These are phyloP conservation scores for Pheosia gnoma DNA, from an alignment of 2,888 invertebrate species.

Conservation along the genomic window DNA sequence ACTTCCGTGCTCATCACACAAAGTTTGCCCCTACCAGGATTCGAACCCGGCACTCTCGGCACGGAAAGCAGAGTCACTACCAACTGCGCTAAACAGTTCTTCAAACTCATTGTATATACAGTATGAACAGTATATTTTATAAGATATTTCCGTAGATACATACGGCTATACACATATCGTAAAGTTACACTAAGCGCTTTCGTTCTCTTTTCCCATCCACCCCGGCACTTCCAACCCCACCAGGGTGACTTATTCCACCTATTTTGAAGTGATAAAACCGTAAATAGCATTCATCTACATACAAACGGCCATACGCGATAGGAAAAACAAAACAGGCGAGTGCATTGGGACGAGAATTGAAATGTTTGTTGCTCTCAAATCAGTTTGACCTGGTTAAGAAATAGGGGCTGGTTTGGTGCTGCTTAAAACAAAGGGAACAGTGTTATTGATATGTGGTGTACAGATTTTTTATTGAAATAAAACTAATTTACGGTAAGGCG, in stretches of 20 bases:
- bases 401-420: background rate
- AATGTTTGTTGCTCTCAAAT: slow-evolving; percentile 1
- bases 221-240: slow-evolving; percentile 7
- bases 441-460: too few species aligned
- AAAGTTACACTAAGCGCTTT: background rate
- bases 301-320: slow-evolving; percentile 20
- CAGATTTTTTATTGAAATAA: too few species aligned
- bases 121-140: too few species aligned
- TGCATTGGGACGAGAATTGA: slow-evolving; percentile 2
- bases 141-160: too few species aligned
- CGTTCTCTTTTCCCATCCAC: slow-evolving; percentile 11
- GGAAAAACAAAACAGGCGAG: slow-evolving; percentile 1
- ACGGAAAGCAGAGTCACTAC: too few species aligned
- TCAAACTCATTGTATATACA: too few species aligned
- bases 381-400: slow-evolving; percentile 2
- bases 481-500: too few species aligned
- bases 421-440: background rate
- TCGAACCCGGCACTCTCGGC: too few species aligned
- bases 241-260: slow-evolving; percentile 26
- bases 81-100: too few species aligned
- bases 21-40: too few species aligned
- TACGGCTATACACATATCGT: too few species aligned
- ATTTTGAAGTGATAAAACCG: slow-evolving; percentile 25
- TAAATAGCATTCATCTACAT: slow-evolving; percentile 13
- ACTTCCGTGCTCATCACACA: too few species aligned